These are phyloP conservation scores for Sebastes wilsoni DNA, from an alignment of 2,797 vertebrate genomes.

Conservation along the genomic window DNA sequence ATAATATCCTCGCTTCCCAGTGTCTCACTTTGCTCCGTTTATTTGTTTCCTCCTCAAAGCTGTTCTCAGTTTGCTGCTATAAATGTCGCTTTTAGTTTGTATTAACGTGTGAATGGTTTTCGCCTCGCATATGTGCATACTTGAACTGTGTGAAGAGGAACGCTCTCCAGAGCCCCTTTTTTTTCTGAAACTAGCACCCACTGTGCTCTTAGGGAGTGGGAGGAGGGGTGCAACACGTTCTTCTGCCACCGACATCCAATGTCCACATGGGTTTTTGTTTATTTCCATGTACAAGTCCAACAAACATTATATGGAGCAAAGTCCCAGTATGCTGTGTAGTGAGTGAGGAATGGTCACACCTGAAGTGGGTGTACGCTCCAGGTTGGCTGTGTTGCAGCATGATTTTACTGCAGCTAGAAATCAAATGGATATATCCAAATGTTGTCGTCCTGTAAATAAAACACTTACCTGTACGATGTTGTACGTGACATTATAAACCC, in stretches of 20 bases:
- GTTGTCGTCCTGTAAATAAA: slow-evolving; percentile 74
- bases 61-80: slow-evolving; percentile 93
- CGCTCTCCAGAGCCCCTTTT: slow-evolving; percentile 74
- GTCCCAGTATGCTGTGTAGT: slow-evolving; percentile 33
- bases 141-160: slow-evolving; percentile 81
- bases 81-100: slow-evolving; percentile 89
- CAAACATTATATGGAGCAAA: slow-evolving; percentile 37
- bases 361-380: slow-evolving; percentile 23
- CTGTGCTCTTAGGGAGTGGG: slow-evolving; percentile 71
- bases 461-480: slow-evolving; percentile 48
- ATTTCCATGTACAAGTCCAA: slow-evolving; percentile 43
- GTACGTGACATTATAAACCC: slow-evolving; percentile 25
- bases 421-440: slow-evolving; percentile 87
- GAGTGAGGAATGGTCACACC: slow-evolving; percentile 9
- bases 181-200: slow-evolving; percentile 80
- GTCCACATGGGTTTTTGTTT: slow-evolving; percentile 34
- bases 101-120: slow-evolving; percentile 78
- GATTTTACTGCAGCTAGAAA: slow-evolving; percentile 89
- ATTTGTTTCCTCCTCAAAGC: slow-evolving; percentile 85
- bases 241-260: slow-evolving; percentile 25
- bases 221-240: not conserved
- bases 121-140: slow-evolving; percentile 81
- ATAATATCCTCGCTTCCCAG: slow-evolving; percentile 43
- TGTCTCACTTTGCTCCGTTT: slow-evolving; percentile 86
- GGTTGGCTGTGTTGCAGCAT: slow-evolving; percentile 62